These are phyloP conservation scores for Ginglymostoma cirratum DNA, from an alignment of 2,113 vertebrate genomes.

Conservation along the genomic window DNA sequence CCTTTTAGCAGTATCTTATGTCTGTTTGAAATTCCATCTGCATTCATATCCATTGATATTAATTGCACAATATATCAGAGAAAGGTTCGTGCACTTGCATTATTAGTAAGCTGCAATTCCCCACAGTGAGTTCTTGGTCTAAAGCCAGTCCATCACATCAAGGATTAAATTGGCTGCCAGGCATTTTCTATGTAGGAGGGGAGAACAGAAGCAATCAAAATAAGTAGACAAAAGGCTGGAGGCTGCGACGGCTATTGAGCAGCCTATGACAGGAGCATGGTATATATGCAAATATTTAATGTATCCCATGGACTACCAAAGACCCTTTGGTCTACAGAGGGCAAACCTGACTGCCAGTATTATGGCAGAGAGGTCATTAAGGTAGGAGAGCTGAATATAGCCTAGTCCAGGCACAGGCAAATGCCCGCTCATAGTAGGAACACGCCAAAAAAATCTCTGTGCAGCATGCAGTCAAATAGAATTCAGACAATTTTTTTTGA, in stretches of 20 bases:
- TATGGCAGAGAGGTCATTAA: not conserved
- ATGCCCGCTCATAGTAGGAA: not conserved
- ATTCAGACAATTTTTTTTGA: not conserved
- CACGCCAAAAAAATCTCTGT: not conserved
- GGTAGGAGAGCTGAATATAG: not conserved
- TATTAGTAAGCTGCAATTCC: not conserved
- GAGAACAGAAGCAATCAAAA: not conserved
- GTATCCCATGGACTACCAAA: not conserved
- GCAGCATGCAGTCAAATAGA: not conserved
- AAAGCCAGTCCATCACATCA: not conserved
- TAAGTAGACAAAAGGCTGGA: not conserved
- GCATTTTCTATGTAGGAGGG: constrained; percentile 13
- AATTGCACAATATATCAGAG: constrained; percentile 19
- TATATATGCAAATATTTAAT: not conserved
- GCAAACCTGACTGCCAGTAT: not conserved
- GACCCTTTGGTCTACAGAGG: not conserved
- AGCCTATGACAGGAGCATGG: not conserved
- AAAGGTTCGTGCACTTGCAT: not conserved
- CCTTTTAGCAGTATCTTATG: not conserved
- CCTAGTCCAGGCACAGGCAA: not conserved
- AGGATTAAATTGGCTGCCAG: constrained; percentile 22
- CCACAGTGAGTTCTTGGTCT: constrained; percentile 2
- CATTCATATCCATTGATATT: constrained; percentile 22
- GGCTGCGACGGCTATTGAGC: not conserved
- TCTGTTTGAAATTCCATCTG: constrained; percentile 25